Percentiles rank a stretch among this genome's conserved stretches.
Conservation (phyloP, 1,140 invertebrate genomes). For the Lasioglossum baleicum region DNA sequence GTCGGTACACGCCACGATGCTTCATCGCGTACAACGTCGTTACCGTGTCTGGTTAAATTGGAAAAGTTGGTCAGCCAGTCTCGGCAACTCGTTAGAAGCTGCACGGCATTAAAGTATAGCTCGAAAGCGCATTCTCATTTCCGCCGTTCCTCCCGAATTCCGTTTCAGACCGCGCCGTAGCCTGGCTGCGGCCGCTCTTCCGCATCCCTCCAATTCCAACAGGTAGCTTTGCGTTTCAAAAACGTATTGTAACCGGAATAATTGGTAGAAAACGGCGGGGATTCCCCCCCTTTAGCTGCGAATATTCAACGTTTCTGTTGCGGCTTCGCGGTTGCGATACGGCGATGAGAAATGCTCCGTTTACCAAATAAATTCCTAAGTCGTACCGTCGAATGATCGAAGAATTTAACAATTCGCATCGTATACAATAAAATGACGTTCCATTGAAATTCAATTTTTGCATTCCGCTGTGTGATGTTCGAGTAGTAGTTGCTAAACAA, state of each 20-base stretch:
- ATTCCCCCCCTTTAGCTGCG: neutral
- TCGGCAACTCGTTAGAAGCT: slow-evolving; percentile 20
- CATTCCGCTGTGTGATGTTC: too few species aligned
- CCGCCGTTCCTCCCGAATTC: slow-evolving; percentile 10
- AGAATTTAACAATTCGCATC: too few species aligned
- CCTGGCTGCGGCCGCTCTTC: too few species aligned
- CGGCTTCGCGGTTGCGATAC: neutral
- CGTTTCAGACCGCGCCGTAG: neutral
- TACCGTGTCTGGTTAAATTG: slow-evolving; percentile 30
- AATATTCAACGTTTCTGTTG: neutral
- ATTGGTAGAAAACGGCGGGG: neutral
- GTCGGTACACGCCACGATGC: neutral
- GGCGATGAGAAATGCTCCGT: neutral
- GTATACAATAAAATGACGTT: too few species aligned
- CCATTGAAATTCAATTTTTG: too few species aligned
- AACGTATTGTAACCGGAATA: neutral
- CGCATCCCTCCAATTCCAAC: neutral
- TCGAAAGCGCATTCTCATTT: slow-evolving; percentile 31
- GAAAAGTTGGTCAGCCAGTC: slow-evolving; percentile 32
- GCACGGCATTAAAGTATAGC: slow-evolving; percentile 1
- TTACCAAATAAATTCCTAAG: too few species aligned
- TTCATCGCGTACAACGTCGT: neutral
- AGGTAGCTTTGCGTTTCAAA: neutral
- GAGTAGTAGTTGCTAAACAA: too few species aligned
- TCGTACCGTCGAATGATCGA: too few species aligned